Percentiles rank a stretch among this genome's conserved stretches.
Evolutionary conservation across 2,797 vertebrate species (phyloP).

Genomic region (Semaprochilodus insignis): DNA sequence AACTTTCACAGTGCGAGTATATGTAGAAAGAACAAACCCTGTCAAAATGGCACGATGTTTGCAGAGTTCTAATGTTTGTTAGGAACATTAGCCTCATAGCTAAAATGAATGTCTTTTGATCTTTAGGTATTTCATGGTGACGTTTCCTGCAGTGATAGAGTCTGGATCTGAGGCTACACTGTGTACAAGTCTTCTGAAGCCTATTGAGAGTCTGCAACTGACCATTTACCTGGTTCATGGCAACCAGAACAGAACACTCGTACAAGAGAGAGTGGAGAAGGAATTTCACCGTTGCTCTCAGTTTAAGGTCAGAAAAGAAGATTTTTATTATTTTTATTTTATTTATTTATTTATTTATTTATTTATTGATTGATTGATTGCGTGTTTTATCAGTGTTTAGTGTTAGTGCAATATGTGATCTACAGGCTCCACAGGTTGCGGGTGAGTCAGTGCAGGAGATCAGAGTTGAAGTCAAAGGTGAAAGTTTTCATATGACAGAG

Average conservation of each 20-base stretch:
- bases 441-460: slow-evolving; percentile 46
- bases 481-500: slow-evolving; percentile 73
- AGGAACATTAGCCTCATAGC: too few species aligned
- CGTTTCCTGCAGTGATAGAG: slow-evolving; percentile 54
- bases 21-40: too few species aligned
- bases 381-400: background rate
- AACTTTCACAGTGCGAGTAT: too few species aligned
- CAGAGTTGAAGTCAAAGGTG: slow-evolving; percentile 74
- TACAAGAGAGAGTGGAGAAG: background rate
- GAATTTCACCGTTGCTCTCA: background rate
- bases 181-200: slow-evolving; percentile 72
- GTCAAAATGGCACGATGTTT: too few species aligned
- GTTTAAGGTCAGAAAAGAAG: background rate
- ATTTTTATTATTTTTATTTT: too few species aligned
- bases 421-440: slow-evolving; percentile 66
- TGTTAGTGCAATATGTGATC: slow-evolving; percentile 51
- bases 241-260: background rate
- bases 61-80: too few species aligned
- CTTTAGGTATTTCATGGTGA: background rate
- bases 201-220: slow-evolving; percentile 69
- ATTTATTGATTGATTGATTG: too few species aligned
- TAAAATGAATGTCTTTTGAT: background rate
- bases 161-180: slow-evolving; percentile 68
- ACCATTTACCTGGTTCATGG: slow-evolving; percentile 51
- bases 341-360: too few species aligned